These are phyloP conservation scores for Gortyna flavago DNA, from an alignment of 2,888 invertebrate species.

Conservation along the genomic window DNA sequence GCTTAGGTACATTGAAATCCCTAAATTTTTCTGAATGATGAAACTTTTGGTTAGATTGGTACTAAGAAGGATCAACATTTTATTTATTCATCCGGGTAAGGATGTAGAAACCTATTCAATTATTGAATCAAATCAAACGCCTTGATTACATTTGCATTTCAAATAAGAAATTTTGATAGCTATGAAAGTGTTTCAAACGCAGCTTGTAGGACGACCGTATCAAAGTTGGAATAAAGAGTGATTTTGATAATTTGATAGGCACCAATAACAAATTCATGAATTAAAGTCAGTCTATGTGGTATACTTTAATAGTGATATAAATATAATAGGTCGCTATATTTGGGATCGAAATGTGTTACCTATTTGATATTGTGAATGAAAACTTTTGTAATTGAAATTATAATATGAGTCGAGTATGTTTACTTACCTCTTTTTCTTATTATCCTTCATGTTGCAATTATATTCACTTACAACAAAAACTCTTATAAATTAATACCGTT, in stretches of 20 bases:
- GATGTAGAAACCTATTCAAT: slow-evolving; percentile 36
- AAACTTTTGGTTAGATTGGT: background rate
- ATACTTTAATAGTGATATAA: background rate
- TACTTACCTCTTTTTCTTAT: slow-evolving; percentile 76
- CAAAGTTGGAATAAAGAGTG: slow-evolving; percentile 15
- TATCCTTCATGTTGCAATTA: slow-evolving; percentile 77
- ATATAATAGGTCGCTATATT: background rate
- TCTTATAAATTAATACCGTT: slow-evolving; percentile 53
- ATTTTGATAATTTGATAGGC: background rate
- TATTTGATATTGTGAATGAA: background rate
- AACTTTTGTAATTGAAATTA: background rate
- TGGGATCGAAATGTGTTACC: background rate
- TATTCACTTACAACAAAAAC: slow-evolving; percentile 58
- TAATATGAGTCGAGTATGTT: background rate
- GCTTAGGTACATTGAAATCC: background rate
- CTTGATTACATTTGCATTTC: slow-evolving; percentile 51
- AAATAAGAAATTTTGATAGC: slow-evolving; percentile 46
- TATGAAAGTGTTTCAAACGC: slow-evolving; percentile 32
- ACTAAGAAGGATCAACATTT: background rate
- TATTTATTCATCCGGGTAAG: slow-evolving; percentile 9
- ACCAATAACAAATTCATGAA: background rate
- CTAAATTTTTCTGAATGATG: background rate
- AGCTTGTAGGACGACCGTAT: background rate
- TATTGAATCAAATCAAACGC: slow-evolving; percentile 29
- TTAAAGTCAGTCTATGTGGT: slow-evolving; percentile 7